phyloP scores from a whole-genome alignment of 2,113 vertebrate species.

The Megaptera novaeangliae region DNA sequence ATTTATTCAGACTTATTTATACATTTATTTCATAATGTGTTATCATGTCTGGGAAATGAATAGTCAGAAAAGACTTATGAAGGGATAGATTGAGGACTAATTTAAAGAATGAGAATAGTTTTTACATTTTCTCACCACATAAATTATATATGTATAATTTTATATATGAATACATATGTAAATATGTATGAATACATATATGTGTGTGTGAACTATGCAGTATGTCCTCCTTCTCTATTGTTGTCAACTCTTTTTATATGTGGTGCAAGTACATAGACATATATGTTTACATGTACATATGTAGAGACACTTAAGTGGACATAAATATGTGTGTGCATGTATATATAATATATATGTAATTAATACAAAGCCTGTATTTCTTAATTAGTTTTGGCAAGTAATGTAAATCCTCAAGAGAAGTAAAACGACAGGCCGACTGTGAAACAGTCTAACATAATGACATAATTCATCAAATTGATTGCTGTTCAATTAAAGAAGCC shows the following conservation, averaged over 20 bases:
- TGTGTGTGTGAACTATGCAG: not conserved
- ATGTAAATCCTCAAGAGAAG: not conserved
- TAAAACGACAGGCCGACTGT: not conserved
- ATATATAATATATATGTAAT: not conserved
- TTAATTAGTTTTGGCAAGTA: not conserved
- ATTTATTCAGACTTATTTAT: not conserved
- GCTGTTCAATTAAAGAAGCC: not conserved
- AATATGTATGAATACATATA: not conserved
- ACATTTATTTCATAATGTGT: not conserved
- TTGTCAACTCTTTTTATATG: not conserved
- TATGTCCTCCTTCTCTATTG: not conserved
- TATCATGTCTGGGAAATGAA: not conserved
- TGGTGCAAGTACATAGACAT: not conserved
- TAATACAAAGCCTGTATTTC: not conserved
- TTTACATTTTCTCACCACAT: not conserved
- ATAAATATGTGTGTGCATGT: not conserved
- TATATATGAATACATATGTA: not conserved
- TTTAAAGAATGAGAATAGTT: not conserved
- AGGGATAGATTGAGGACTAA: not conserved
- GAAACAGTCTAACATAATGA: not conserved
- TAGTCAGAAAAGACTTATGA: not conserved
- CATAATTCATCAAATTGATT: slow-evolving; percentile 6
- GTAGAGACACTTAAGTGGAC: not conserved
- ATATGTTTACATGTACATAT: not conserved
- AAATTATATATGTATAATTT: not conserved